Conservation (phyloP, 1,140 invertebrate species). For the Yoshiicerus persimilis region DNA sequence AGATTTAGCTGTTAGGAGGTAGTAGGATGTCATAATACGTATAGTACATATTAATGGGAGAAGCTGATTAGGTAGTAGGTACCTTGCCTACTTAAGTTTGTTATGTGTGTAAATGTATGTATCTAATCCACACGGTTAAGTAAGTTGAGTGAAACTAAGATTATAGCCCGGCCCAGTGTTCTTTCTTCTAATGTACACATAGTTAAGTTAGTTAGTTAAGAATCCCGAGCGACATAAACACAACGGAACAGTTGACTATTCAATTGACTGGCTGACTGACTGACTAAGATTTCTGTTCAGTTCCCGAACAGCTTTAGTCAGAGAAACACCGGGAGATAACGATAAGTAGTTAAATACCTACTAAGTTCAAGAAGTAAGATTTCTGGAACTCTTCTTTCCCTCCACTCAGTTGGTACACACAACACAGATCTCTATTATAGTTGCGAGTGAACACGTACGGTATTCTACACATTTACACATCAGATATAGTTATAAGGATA, state of each 20-base stretch:
- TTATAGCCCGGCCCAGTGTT: not conserved
- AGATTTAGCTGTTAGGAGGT: not conserved
- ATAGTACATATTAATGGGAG: not conserved
- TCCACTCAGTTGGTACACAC: too few species aligned
- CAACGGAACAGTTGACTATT: slow-evolving; percentile 12
- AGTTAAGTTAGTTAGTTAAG: not conserved
- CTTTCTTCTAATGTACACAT: not conserved
- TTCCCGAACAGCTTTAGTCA: not conserved
- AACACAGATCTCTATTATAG: not conserved
- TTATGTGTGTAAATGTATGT: not conserved
- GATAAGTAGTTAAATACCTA: not conserved
- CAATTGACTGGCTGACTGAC: not conserved
- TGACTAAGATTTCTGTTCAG: slow-evolving; percentile 5
- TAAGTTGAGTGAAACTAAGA: not conserved
- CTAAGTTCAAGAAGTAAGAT: not conserved
- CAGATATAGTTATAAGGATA: not conserved
- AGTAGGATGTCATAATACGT: not conserved
- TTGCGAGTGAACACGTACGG: too few species aligned
- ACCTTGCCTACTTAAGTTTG: not conserved
- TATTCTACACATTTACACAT: too few species aligned
- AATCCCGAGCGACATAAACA: slow-evolving; percentile 7
- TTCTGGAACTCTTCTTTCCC: not conserved
- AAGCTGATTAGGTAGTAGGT: not conserved
- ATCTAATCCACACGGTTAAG: not conserved
- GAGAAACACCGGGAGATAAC: not conserved